A percentile compares a stretch with the other conserved stretches of the same genome.
These are phyloP conservation scores for Kryptolebias ocellatus DNA, from an alignment of 2,797 vertebrate species.

Conservation along the genomic window DNA sequence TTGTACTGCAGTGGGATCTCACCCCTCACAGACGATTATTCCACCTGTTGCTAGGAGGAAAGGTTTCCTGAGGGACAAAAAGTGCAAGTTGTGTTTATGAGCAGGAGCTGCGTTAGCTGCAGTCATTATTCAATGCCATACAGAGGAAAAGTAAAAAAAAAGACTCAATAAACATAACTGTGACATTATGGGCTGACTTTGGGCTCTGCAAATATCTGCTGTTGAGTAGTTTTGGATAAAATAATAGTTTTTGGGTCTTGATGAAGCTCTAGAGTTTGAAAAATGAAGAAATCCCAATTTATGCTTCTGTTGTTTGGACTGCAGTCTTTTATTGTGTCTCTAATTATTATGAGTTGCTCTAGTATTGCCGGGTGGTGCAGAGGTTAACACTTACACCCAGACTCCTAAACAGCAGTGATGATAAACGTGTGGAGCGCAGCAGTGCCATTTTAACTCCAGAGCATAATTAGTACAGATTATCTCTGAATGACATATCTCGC, in stretches of 20 bases:
- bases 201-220: too few relatives aligned
- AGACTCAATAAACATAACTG: background rate
- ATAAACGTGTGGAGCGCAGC: background rate
- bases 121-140: too few relatives aligned
- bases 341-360: background rate
- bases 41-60: slow-evolving; percentile 57
- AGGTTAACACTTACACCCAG: background rate
- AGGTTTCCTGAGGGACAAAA: background rate
- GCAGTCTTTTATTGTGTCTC: background rate
- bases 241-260: too few relatives aligned
- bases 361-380: background rate
- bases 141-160: background rate
- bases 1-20: slow-evolving; percentile 51
- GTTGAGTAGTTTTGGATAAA: too few relatives aligned
- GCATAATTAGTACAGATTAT: background rate
- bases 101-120: too few relatives aligned
- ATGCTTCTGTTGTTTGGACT: background rate
- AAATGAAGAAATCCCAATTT: too few relatives aligned
- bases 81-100: too few relatives aligned
- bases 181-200: too few relatives aligned
- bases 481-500: background rate
- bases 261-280: too few relatives aligned
- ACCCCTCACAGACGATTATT: slow-evolving; percentile 43
- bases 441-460: background rate
- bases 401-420: background rate